These are phyloP conservation scores for Spodoptera litura DNA, from an alignment of 1,140 invertebrate genomes.

Conservation along the genomic window DNA sequence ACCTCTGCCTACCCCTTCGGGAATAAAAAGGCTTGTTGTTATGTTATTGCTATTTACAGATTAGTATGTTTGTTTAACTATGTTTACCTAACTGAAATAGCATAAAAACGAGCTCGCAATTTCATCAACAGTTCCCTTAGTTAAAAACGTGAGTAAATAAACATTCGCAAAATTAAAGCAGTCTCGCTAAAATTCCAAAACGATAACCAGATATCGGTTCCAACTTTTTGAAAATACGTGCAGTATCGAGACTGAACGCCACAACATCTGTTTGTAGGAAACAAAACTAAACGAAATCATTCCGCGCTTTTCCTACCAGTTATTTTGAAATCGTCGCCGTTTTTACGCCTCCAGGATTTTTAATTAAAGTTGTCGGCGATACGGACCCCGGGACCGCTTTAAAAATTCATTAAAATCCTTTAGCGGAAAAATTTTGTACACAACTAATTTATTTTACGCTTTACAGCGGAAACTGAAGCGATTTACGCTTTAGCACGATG, in stretches of 20 bases:
- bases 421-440: conserved; percentile 52
- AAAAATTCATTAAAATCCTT: conserved; percentile 63
- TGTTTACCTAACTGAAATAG: too few species aligned
- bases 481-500: conserved; percentile 36
- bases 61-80: too few species aligned
- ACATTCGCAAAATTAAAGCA: conserved; percentile 3
- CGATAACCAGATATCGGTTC: background rate
- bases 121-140: too few species aligned
- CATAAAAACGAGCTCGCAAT: too few species aligned
- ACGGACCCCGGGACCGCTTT: conserved; percentile 53
- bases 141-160: background rate
- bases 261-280: conserved; percentile 53
- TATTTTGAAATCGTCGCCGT: conserved; percentile 61
- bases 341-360: conserved; percentile 56
- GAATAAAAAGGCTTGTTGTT: too few species aligned
- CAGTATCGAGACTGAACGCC: background rate
- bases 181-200: conserved; percentile 3
- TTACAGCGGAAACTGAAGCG: conserved; percentile 41
- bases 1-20: too few species aligned
- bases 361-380: conserved; percentile 64
- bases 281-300: conserved; percentile 60
- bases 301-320: conserved; percentile 54
- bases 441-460: conserved; percentile 52
- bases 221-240: conserved; percentile 32
- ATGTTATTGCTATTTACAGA: too few species aligned